Evolutionary conservation across 2,113 vertebrate species (phyloP), one percentile per base, ranked within the genome.

Genomic region (Lycaon pictus): DNA sequence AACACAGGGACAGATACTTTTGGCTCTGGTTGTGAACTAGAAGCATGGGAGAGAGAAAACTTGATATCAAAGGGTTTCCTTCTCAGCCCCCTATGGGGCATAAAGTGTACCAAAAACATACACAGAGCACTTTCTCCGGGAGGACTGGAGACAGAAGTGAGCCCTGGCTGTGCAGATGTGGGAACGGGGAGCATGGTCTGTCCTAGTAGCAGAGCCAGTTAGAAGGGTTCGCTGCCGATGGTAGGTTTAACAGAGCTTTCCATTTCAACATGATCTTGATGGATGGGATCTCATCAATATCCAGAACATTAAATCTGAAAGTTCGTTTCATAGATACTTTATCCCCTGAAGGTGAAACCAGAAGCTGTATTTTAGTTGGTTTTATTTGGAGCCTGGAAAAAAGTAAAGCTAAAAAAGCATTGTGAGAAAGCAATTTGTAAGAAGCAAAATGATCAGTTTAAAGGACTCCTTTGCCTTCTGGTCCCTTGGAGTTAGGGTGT

Each of bases 351-450:
- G 84, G 84, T 23, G 72, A 82, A 90, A 67, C 22, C 16, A 25
- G 85, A 84, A 89, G 51, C 48, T 85, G 2, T 88, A 8, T 76
- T 90, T 96, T 23, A 29, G 48, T 69, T 19, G 43, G 29, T 81
- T 92, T 96, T 84, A 35, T 48, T 86, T 91, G 85, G 91, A 89
- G 62, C 53, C 53, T 62, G 77, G 67, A 83, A 89, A 65, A 56
- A 60, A 51, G 27, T 16, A 60, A 55, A 86, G 43, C n/a, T 63
- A 27, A 56, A 62, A 53, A 88, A 85, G 37, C 80, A 84, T n/a
- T 1, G 27, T 27, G 87, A 88, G 67, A 19, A 71, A 95, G 81
- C 7, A 37, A 11, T 77, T 63, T 85, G 76, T 81, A 88, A 74
- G 85, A 91, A 65, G 58, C 20, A 25, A 56, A 88, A 25, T 1